These are phyloP conservation scores for Gulo gulo DNA, from an alignment of 2,113 vertebrate genomes.

Conservation along the genomic window DNA sequence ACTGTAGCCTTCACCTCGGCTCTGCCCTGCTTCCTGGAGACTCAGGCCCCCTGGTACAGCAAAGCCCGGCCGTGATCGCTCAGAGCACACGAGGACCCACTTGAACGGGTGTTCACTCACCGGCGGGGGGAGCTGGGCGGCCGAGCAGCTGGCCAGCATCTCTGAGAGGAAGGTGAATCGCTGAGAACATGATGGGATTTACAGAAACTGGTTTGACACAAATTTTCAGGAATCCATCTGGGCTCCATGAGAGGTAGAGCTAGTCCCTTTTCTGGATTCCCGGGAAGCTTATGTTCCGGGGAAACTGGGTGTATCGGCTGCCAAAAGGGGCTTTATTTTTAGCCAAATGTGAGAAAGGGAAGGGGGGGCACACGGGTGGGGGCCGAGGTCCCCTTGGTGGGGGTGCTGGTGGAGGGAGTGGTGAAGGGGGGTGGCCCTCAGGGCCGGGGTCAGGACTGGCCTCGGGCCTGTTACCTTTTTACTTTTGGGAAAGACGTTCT, in stretches of 20 bases:
- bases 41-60: neutral
- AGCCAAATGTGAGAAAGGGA: conserved; percentile 40
- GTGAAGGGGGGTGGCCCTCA: neutral
- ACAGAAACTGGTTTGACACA: neutral
- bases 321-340: conserved; percentile 57
- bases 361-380: neutral
- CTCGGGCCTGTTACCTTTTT: neutral
- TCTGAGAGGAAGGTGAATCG: neutral
- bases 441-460: neutral
- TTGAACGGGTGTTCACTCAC: neutral
- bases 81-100: neutral
- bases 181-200: neutral
- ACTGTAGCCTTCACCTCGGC: rapidly evolving
- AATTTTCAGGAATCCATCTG: conserved; percentile 36
- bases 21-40: neutral
- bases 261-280: neutral
- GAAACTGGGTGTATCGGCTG: neutral
- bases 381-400: neutral
- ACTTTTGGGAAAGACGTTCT: neutral
- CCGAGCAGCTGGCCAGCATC: neutral
- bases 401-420: neutral
- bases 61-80: neutral
- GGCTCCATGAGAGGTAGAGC: neutral
- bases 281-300: conserved; percentile 54
- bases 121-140: neutral